A percentile compares a stretch with the other conserved stretches of the same genome.
Evolutionary conservation across 2,797 vertebrate species (phyloP).

Genomic region (Siniperca scherzeri): DNA sequence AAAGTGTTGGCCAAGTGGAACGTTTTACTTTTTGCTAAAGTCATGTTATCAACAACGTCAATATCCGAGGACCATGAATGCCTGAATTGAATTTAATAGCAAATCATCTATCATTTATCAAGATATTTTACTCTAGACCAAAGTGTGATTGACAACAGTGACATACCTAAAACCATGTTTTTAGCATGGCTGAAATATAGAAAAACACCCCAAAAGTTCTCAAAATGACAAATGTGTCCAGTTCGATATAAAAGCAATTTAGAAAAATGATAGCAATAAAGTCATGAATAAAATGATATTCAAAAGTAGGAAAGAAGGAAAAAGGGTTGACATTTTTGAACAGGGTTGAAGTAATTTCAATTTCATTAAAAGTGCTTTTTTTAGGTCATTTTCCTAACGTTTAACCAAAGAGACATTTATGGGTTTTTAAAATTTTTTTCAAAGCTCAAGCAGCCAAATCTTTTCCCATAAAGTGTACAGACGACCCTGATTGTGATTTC

Average conservation of each 20-base stretch:
- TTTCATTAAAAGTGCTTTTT: background rate
- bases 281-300: background rate
- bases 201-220: background rate
- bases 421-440: background rate
- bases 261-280: background rate
- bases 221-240: background rate
- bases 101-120: background rate
- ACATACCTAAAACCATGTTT: background rate
- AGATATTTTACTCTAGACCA: background rate
- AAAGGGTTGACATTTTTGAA: background rate
- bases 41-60: background rate
- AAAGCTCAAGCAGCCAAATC: background rate
- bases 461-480: background rate
- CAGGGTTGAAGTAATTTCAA: background rate
- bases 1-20: background rate
- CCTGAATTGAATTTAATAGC: too few relatives aligned
- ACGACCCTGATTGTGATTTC: slow-evolving; percentile 14
- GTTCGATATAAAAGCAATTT: background rate
- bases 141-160: background rate
- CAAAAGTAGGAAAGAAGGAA: background rate
- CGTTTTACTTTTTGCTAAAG: background rate
- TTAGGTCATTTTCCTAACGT: background rate
- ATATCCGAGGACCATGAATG: background rate
- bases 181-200: background rate
- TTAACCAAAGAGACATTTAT: background rate